A percentile compares a stretch with the other conserved stretches of the same genome.
These are phyloP conservation scores for Montipora sp. DNA, from an alignment of 64 coral and sea anemone genomes.

Conservation along the genomic window DNA sequence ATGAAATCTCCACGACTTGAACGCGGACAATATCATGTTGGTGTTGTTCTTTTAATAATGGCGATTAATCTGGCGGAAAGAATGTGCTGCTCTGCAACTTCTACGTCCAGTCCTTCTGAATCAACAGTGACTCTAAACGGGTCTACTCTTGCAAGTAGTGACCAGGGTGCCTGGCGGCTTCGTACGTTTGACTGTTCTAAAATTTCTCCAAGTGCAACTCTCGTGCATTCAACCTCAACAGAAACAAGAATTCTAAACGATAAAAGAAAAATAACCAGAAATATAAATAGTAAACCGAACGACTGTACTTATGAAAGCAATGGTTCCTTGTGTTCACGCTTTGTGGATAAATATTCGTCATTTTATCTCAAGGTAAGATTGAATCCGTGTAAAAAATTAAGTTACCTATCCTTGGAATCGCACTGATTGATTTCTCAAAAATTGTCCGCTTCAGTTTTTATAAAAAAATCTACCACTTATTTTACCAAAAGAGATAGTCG, in stretches of 20 bases:
- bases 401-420: not conserved
- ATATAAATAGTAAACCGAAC: not conserved
- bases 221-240: not conserved
- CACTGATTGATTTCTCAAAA: not conserved
- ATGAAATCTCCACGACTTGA: not conserved
- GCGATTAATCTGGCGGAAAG: not conserved
- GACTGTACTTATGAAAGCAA: not conserved
- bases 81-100: not conserved
- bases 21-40: not conserved
- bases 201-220: not conserved
- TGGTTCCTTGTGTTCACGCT: not conserved
- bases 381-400: not conserved
- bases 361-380: slow-evolving; percentile 43
- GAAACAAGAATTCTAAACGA: not conserved
- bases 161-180: not conserved
- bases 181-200: not conserved
- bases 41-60: slow-evolving; percentile 15
- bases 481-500: too few species aligned
- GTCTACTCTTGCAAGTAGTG: not conserved
- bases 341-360: slow-evolving; percentile 47
- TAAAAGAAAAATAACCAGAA: not conserved
- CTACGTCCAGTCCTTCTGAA: not conserved
- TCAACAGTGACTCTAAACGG: not conserved
- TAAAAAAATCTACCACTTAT: too few species aligned
- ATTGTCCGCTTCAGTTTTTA: too few species aligned